Evolutionary conservation across 2,888 invertebrate genomes (phyloP).

Genomic region (Seladonia tumulorum): DNA sequence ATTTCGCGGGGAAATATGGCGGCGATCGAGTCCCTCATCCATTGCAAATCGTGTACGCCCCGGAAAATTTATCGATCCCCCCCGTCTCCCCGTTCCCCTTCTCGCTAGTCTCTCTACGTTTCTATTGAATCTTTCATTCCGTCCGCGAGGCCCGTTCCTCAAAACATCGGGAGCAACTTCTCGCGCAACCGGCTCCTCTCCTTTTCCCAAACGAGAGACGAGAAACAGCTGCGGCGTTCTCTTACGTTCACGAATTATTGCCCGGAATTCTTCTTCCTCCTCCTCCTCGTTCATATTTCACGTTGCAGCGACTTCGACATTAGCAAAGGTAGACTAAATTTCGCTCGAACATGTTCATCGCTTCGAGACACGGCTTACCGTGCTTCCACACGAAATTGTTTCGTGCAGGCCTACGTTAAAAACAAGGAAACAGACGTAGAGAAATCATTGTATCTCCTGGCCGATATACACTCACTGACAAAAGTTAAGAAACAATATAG

Average conservation of each 20-base stretch:
- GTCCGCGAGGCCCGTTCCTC: not conserved
- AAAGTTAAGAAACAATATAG: too few species aligned
- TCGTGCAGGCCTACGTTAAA: too few species aligned
- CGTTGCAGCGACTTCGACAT: not conserved
- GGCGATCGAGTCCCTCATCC: conserved; percentile 24
- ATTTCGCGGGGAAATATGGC: conserved; percentile 31
- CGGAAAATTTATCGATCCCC: conserved; percentile 2
- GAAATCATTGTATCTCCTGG: too few species aligned
- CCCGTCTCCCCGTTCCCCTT: not conserved
- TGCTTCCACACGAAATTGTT: not conserved
- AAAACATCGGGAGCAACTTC: not conserved
- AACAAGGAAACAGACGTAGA: too few species aligned
- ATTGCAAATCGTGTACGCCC: conserved; percentile 23
- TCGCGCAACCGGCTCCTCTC: not conserved
- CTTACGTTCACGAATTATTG: not conserved
- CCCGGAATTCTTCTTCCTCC: not conserved
- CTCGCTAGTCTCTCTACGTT: not conserved
- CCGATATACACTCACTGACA: too few species aligned
- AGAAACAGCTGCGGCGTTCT: conserved; percentile 3
- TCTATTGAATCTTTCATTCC: not conserved
- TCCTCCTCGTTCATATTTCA: not conserved
- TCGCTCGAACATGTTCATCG: not conserved
- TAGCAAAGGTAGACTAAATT: not conserved
- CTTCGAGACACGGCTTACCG: not conserved
- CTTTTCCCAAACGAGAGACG: not conserved